Percentiles rank a stretch among this genome's conserved stretches.
Evolutionary conservation across 2,113 vertebrate genomes (phyloP).

Genomic region (Onychostoma macrolepis): DNA sequence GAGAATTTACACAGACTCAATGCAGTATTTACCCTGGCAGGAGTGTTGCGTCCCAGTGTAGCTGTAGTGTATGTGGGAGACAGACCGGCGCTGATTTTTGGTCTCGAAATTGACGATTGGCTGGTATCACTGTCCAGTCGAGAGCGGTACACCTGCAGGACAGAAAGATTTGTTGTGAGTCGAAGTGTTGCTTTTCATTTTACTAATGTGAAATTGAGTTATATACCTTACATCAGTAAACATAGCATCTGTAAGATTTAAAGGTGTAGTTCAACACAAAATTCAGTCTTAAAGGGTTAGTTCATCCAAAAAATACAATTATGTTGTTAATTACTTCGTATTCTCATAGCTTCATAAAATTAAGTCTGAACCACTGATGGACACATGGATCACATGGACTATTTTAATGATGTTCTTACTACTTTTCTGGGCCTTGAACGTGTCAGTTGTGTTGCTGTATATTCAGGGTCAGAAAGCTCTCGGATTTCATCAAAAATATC

Average conservation of each 20-base stretch:
- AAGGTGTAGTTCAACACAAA: neutral
- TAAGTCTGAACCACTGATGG: no score
- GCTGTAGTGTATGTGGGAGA: slow-evolving; percentile 81
- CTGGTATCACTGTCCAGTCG: slow-evolving; percentile 80
- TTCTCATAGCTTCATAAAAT: no score
- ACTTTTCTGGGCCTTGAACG: no score
- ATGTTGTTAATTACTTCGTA: no score
- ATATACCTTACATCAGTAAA: neutral
- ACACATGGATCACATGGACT: no score
- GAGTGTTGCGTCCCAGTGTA: slow-evolving; percentile 83
- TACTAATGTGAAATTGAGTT: neutral
- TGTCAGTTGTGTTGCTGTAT: no score
- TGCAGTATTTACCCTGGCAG: slow-evolving; percentile 79
- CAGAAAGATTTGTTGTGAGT: neutral
- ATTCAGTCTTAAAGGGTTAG: neutral
- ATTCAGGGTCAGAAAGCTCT: no score
- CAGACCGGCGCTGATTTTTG: slow-evolving; percentile 69
- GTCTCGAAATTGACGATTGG: slow-evolving; percentile 64
- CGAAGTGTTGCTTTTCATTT: neutral
- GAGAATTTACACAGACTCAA: slow-evolving; percentile 55
- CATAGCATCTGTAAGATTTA: neutral
- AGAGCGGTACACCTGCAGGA: slow-evolving; percentile 86
- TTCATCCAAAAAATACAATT: no score
- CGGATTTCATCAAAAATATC: no score
- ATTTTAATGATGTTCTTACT: no score